phyloP scores from a whole-genome alignment of 1,140 invertebrate species.

The Nasonia longicornis region DNA sequence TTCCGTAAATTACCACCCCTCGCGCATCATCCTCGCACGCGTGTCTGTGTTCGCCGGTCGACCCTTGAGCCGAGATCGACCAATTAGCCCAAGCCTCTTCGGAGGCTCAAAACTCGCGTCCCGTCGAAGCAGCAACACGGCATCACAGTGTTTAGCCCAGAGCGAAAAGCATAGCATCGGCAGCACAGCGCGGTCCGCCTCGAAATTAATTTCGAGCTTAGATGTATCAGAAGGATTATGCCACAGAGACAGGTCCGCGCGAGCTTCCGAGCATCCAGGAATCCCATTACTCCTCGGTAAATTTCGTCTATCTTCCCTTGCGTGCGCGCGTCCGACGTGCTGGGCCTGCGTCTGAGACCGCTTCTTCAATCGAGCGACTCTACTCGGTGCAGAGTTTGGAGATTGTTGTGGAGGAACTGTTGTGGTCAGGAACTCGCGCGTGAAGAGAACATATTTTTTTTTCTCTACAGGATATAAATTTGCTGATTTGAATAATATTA shows the following conservation, averaged over 20 bases:
- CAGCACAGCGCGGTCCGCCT: slow-evolving; percentile 28
- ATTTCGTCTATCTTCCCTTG: slow-evolving; percentile 27
- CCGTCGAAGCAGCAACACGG: no score
- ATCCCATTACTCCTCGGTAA: slow-evolving; percentile 47
- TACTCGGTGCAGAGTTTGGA: background rate
- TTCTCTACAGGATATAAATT: no score
- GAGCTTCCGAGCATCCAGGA: slow-evolving; percentile 37
- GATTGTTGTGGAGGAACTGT: no score
- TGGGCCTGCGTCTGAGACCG: background rate
- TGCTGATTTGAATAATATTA: no score
- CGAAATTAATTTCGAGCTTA: slow-evolving; percentile 53
- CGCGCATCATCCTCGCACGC: background rate
- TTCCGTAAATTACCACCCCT: background rate
- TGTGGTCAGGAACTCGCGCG: no score
- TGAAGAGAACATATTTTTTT: no score
- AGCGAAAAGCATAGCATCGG: slow-evolving; percentile 19
- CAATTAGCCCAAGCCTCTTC: slow-evolving; percentile 24
- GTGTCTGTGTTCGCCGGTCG: background rate
- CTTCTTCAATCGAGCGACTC: background rate
- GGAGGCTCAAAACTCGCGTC: slow-evolving; percentile 28
- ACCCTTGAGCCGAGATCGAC: slow-evolving; percentile 13
- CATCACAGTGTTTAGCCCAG: background rate
- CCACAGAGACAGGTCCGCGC: slow-evolving; percentile 33
- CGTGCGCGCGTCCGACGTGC: slow-evolving; percentile 17
- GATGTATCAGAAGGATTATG: slow-evolving; percentile 52